Percentiles rank a stretch among this genome's conserved stretches.
Evolutionary conservation across 2,113 vertebrate species (phyloP).

Genomic region (Actenoides lindsayi): DNA sequence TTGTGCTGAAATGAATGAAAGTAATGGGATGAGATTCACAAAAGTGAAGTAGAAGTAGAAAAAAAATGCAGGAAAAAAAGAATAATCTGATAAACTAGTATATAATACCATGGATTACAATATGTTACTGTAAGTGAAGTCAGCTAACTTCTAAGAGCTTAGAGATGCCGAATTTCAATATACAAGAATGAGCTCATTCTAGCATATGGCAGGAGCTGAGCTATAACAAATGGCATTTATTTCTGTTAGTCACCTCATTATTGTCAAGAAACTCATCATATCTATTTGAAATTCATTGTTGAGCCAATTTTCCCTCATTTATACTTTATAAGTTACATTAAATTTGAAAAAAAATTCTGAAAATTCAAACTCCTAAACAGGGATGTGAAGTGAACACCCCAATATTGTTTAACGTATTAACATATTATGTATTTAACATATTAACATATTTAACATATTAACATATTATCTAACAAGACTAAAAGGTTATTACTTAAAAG

Average conservation of each 20-base stretch:
- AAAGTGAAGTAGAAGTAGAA: neutral
- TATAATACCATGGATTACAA: neutral
- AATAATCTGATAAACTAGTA: neutral
- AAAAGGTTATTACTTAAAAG: neutral
- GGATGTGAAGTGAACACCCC: neutral
- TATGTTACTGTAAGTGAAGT: neutral
- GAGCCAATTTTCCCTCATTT: neutral
- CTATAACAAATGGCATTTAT: neutral
- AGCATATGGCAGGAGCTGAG: neutral
- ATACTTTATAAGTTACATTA: neutral
- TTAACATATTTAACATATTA: too few species aligned
- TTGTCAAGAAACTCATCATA: neutral
- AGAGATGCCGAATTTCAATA: neutral
- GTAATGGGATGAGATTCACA: neutral
- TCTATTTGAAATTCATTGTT: neutral
- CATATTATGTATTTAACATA: too few species aligned
- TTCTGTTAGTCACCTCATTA: neutral
- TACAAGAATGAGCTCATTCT: neutral
- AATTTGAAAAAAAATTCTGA: neutral
- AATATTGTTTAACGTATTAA: neutral
- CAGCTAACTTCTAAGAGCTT: neutral
- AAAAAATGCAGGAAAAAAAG: neutral
- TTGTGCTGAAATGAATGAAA: neutral
- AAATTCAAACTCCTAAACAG: neutral
- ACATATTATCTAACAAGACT: too few species aligned